A percentile compares a stretch with the other conserved stretches of the same genome.
These are phyloP conservation scores for Drosophila truncata DNA, from an alignment of 1,140 invertebrate genomes.

Conservation along the genomic window DNA sequence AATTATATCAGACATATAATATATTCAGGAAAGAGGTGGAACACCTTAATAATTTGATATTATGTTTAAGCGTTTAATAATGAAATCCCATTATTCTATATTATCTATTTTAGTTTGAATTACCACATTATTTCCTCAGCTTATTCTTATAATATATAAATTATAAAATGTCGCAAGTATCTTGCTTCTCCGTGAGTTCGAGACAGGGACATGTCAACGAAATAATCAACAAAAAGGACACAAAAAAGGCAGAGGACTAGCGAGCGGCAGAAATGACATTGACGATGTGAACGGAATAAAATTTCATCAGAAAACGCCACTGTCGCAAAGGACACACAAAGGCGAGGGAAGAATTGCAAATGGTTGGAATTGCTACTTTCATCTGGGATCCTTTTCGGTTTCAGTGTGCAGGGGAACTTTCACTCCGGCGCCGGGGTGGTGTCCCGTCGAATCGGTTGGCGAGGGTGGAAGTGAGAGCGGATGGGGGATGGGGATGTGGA, in stretches of 20 bases:
- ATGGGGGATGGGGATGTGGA: not conserved
- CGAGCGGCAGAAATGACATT: conserved; percentile 79
- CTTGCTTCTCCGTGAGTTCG: not conserved
- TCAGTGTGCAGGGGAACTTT: conserved; percentile 64
- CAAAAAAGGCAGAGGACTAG: conserved; percentile 51
- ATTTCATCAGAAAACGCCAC: conserved; percentile 79
- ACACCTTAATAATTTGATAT: no score
- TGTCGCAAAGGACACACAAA: conserved; percentile 44
- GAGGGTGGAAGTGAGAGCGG: conserved; percentile 25
- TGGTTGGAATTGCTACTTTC: conserved; percentile 79
- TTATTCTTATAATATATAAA: no score
- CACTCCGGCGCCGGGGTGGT: conserved; percentile 52
- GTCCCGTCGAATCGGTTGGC: not conserved
- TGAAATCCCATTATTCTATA: no score
- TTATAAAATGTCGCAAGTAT: conserved; percentile 11
- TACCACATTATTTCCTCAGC: no score
- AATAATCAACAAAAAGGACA: conserved; percentile 78
- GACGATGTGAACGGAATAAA: conserved; percentile 82
- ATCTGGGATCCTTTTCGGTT: conserved; percentile 63
- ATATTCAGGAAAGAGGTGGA: no score
- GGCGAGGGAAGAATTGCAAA: conserved; percentile 72
- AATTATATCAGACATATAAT: no score
- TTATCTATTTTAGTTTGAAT: no score
- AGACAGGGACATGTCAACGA: conserved; percentile 70
- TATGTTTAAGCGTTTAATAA: no score